phyloP scores from a whole-genome alignment of 2,888 invertebrate species.

The Piscicola geometra region DNA sequence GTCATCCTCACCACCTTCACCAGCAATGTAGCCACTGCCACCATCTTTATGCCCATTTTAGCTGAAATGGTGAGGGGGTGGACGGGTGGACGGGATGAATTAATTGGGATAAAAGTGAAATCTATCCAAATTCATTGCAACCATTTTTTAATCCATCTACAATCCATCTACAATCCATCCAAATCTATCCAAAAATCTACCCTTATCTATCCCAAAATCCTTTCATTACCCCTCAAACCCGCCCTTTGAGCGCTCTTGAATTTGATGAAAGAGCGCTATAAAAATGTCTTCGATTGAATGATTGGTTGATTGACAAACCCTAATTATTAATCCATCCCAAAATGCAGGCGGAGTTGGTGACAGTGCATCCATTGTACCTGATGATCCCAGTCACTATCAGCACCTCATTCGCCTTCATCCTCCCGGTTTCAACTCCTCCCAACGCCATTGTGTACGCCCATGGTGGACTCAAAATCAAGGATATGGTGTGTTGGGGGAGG shows the following conservation, averaged over 20 bases:
- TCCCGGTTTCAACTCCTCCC: conserved; percentile 90
- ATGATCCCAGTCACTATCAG: conserved; percentile 83
- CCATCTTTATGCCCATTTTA: conserved; percentile 53
- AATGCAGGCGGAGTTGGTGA: conserved; percentile 66
- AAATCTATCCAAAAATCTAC: no score
- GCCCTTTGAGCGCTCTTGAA: no score
- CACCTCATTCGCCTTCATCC: conserved; percentile 82
- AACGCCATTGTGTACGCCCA: conserved; percentile 80
- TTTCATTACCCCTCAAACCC: not conserved
- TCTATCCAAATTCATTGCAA: no score
- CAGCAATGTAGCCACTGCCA: conserved; percentile 52
- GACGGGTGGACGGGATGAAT: no score
- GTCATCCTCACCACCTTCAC: conserved; percentile 51
- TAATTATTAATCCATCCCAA: not conserved
- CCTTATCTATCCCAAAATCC: not conserved
- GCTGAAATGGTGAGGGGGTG: conserved; percentile 45
- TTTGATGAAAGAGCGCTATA: no score
- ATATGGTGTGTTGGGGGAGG: conserved; percentile 52
- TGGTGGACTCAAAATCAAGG: conserved; percentile 52
- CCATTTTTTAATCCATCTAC: not conserved
- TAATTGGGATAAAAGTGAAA: no score
- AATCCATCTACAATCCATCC: not conserved
- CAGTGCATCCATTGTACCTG: conserved; percentile 78
- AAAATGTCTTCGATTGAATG: no score
- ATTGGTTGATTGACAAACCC: no score